Base-by-base conservation (phyloP, 64 coral and sea anemone genomes). In the Montipora efflorescens region DNA sequence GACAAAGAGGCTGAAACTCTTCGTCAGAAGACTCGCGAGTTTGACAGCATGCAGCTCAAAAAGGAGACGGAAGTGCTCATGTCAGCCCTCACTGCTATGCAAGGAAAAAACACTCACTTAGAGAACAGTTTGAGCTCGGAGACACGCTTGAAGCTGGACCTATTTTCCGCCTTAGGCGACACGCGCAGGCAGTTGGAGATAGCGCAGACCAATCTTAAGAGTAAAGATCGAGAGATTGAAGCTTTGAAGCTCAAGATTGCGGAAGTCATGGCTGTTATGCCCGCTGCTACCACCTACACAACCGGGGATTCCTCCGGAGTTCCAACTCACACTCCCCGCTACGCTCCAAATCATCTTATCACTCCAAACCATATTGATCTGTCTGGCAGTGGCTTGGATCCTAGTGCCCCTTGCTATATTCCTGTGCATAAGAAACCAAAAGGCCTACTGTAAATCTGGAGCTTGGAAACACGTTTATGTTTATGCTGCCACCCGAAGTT, bases 191-290 rank as follows among this genome's bases (percentile, higher is more conserved):
- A 96, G 47, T 75, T 99, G 58, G 98, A 99, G 77, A 96, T 96
- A 20, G 85, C 98, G 5, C 98, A 99, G 19, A 73, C 75, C 36
- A 93, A 99, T 47, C 77, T 99, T 14, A 73, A 93, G 52, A 94
- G 80, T 53, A 99, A 99, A 70, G 98, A 99, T n/a, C 92, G 94
- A 13, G 98, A 99, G 25, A 87, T 99, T 1, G 83, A 94, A 47
- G 71, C 77, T 13, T 78, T 99, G 25, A 99, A 99, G 68, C 92
- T 93, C 5, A 99, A 96, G 87, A 99, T 96, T 69, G 98, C 98
- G 7, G 98, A 99, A 59, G 98, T 99, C 2, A 96, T 99, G 95
- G 98, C 98, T 8, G 84, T 99, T 9, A 94, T 99, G 95, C 98
- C 98, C 3, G 48, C 83, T 28, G 84, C 79, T 4, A 87, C 98